Conservation (phyloP, 2,888 invertebrate species). For the Drosophila pseudotakahashii region DNA sequence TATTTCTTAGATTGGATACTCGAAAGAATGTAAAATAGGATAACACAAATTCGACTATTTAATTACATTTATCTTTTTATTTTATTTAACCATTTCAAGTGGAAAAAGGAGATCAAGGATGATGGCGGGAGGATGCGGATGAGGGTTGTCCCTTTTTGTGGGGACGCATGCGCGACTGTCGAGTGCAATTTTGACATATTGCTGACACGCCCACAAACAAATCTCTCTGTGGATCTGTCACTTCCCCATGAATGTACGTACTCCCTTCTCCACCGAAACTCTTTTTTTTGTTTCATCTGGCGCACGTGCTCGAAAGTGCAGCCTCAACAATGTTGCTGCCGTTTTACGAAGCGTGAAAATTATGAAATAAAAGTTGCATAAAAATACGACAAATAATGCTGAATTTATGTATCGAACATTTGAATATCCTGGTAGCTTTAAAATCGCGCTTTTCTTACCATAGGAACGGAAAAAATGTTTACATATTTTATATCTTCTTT, state of each 20-base stretch:
- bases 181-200: constrained; percentile 76
- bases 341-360: constrained; percentile 73
- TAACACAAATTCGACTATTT: constrained; percentile 6
- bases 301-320: constrained; percentile 30
- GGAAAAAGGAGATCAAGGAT: constrained; percentile 16
- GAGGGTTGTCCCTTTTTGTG: constrained; percentile 15
- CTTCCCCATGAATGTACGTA: background rate
- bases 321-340: constrained; percentile 65
- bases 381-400: constrained; percentile 3
- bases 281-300: constrained; percentile 23
- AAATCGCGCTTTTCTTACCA: too few relatives aligned
- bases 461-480: too few relatives aligned
- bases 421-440: background rate
- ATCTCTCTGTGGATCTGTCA: constrained; percentile 52
- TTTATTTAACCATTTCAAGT: constrained; percentile 28
- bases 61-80: background rate
- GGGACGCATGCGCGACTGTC: constrained; percentile 64
- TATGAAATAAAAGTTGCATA: constrained; percentile 45
- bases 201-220: constrained; percentile 75
- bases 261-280: background rate
- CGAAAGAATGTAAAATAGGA: background rate
- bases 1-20: too few relatives aligned
- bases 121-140: background rate
- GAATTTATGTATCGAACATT: background rate
- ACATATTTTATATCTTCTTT: too few relatives aligned